Evolutionary conservation across 92 coral and sea anemone genomes (phyloP), one percentile per base, ranked within the genome.

Genomic region (Parazoanthus atlanticus): DNA sequence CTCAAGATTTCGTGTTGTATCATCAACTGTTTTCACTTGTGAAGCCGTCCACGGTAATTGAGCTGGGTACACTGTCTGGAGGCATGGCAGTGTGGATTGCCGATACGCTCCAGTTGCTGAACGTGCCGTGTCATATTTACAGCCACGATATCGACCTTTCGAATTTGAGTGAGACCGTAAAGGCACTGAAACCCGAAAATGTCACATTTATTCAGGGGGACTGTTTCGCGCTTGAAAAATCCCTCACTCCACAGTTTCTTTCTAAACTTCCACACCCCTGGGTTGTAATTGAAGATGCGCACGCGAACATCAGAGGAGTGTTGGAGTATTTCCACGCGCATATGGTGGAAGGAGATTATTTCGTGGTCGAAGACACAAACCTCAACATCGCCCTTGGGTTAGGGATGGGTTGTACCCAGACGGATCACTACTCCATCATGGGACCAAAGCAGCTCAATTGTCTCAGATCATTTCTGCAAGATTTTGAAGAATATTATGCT

Each of bases 61-160:
- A 89, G 89, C 86, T 89, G 38, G 91, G 91, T 9, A 89, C 91
- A 11, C 71, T 89, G 73, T 85, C 92, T 21, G 92, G 92, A 8
- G 92, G 91, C 11, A 89, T 74, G 88, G 75, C 91, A 21, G 30
- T 88, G 64, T 83, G 89, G 91, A 73, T 82, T 40, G 81, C 91
- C n/a, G 91, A 89, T 31, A 89, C 89, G 31, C 66, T 89, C 10
- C 26, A 74, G 38, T 25, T 89, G 16, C 84, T 89, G 6, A 43
- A 56, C 38, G 40, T 89, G 3, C 38, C 36, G 25, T 72, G 89
- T 43, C 81, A 84, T 33, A 64, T 84, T 26, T 82, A 82, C 75
- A 82, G 88, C 76, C 64, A 69, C 72, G 85, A 84, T 54, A 61
- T 85, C 19, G 89, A 84, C 72, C 34, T 58, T 34, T 74, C 82